These are phyloP conservation scores for Oryctes rhinoceros DNA, from an alignment of 1,140 invertebrate genomes.

Conservation along the genomic window DNA sequence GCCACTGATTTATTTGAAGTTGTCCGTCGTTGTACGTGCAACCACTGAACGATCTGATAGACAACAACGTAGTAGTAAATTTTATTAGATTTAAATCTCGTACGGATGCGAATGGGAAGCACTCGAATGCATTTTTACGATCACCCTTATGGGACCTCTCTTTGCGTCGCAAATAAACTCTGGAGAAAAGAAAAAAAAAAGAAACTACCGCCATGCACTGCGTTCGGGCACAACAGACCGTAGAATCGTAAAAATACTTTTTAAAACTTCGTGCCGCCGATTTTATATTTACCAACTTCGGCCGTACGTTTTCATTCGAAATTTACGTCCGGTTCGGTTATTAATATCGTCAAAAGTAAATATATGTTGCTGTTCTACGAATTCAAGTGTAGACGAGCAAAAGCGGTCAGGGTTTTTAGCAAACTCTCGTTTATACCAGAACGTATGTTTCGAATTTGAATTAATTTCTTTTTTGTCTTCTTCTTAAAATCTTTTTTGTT, in stretches of 20 bases:
- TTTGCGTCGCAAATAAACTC: neutral
- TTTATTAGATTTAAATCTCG: neutral
- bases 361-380: too few species aligned
- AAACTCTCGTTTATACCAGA: too few species aligned
- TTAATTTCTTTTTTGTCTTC: too few species aligned
- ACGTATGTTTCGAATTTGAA: too few species aligned
- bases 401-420: too few species aligned
- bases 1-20: too few species aligned
- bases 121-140: constrained; percentile 11
- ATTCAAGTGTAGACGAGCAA: too few species aligned
- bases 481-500: too few species aligned
- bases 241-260: neutral
- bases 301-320: neutral
- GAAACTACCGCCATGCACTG: neutral
- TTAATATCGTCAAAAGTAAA: too few species aligned
- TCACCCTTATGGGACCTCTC: neutral
- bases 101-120: neutral
- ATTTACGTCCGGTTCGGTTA: too few species aligned
- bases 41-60: neutral
- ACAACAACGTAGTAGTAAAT: neutral
- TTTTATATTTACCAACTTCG: neutral
- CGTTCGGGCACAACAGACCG: neutral
- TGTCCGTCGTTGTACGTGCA: too few species aligned
- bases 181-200: neutral
- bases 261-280: neutral